These are phyloP conservation scores for Chascanopsetta lugubris DNA, from an alignment of 2,113 vertebrate species.

Conservation along the genomic window DNA sequence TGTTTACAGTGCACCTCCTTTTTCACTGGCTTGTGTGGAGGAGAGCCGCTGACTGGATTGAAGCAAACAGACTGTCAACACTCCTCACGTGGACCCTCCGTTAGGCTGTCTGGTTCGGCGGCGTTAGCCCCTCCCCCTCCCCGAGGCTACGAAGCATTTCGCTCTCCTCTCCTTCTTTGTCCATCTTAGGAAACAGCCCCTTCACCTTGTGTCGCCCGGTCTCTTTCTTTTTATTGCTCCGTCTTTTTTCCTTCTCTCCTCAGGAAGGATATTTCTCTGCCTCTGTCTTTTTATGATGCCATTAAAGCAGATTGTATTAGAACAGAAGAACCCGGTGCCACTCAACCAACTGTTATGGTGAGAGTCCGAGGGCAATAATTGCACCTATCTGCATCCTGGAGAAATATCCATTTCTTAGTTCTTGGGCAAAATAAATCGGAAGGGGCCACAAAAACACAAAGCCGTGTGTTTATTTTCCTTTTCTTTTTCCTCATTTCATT, in stretches of 20 bases:
- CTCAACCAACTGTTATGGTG: conserved; percentile 9
- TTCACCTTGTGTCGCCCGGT: conserved; percentile 30
- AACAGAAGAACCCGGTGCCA: neutral
- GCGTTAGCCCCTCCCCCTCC: conserved; percentile 32
- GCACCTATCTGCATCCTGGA: conserved; percentile 1
- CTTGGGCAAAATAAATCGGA: neutral
- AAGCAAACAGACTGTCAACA: conserved; percentile 73
- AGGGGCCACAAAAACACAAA: neutral
- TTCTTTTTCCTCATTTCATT: neutral
- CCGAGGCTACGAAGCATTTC: conserved; percentile 59
- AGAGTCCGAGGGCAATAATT: conserved; percentile 10
- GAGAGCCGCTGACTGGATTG: conserved; percentile 65
- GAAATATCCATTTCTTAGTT: conserved; percentile 4
- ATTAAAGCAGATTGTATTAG: conserved; percentile 12
- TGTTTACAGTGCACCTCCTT: conserved; percentile 69
- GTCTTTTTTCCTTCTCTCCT: conserved; percentile 1
- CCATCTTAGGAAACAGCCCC: conserved; percentile 47
- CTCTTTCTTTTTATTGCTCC: conserved; percentile 41
- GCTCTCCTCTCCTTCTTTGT: conserved; percentile 62
- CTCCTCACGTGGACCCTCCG: conserved; percentile 68
- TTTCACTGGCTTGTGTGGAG: conserved; percentile 52
- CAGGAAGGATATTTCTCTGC: conserved; percentile 16
- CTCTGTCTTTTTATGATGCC: conserved; percentile 14
- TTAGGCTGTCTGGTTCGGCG: conserved; percentile 72
- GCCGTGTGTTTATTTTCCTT: neutral